phyloP scores from a whole-genome alignment of 2,113 vertebrate genomes.

The Dasypus novemcinctus region DNA sequence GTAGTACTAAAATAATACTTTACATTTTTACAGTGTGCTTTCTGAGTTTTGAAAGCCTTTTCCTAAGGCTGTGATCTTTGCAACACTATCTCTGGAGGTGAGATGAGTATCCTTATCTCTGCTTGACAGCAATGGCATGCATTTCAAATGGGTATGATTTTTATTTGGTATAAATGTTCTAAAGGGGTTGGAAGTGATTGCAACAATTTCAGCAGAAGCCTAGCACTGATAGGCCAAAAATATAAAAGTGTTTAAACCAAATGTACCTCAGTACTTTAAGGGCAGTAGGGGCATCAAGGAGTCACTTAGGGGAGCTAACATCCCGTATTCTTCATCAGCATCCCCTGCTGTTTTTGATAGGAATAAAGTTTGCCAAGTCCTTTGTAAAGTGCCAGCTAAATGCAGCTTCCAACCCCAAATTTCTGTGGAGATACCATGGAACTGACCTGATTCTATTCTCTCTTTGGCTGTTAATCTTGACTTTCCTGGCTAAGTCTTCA shows the following conservation, averaged over 20 bases:
- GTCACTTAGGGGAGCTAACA: background rate
- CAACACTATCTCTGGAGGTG: background rate
- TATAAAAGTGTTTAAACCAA: background rate
- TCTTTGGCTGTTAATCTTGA: background rate
- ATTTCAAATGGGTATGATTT: background rate
- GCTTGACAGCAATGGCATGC: background rate
- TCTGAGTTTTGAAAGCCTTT: background rate
- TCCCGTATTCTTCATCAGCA: background rate
- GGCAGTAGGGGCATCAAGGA: background rate
- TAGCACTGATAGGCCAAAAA: background rate
- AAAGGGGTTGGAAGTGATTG: background rate
- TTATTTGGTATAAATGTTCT: background rate
- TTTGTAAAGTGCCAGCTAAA: background rate
- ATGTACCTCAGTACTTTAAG: background rate
- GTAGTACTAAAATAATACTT: background rate
- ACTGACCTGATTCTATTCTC: background rate
- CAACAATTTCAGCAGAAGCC: background rate
- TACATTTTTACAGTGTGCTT: conserved; percentile 1
- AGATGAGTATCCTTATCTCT: background rate
- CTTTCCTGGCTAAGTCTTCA: background rate
- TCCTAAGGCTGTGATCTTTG: background rate
- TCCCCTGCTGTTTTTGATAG: background rate
- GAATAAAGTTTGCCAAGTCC: background rate
- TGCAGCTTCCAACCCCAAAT: background rate
- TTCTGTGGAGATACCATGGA: background rate